Percentiles rank a stretch among this genome's conserved stretches.
Conservation (phyloP, 2,797 vertebrate genomes). For the Notolabrus celidotus region DNA sequence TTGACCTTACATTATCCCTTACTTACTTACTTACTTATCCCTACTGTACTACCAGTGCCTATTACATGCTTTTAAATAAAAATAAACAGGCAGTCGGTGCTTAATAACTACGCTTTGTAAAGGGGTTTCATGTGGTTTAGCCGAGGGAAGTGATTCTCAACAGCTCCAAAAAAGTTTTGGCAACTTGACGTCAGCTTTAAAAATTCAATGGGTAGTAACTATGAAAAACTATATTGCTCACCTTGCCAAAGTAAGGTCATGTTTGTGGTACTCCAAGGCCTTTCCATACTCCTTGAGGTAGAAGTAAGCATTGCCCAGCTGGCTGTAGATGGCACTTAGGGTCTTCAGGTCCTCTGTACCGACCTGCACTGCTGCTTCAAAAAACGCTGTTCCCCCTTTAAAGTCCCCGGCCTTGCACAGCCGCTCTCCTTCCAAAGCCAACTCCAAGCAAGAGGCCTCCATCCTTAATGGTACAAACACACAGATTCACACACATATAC, state of each 20-base stretch:
- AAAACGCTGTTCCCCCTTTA: slow-evolving; percentile 93
- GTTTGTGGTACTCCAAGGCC: slow-evolving; percentile 94
- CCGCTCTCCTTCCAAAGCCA: slow-evolving; percentile 95
- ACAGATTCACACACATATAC: too few species aligned
- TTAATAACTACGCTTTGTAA: too few species aligned
- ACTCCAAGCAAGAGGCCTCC: slow-evolving; percentile 96
- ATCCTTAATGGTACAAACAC: slow-evolving; percentile 83
- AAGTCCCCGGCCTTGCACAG: slow-evolving; percentile 96
- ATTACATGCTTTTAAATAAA: too few species aligned
- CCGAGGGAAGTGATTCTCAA: neutral
- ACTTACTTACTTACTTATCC: too few species aligned
- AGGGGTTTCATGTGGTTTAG: too few species aligned
- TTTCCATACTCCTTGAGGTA: slow-evolving; percentile 97
- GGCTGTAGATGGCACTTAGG: slow-evolving; percentile 98
- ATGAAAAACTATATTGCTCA: slow-evolving; percentile 71
- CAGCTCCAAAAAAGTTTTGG: neutral
- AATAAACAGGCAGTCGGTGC: too few species aligned
- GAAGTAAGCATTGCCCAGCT: slow-evolving; percentile 98
- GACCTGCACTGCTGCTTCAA: slow-evolving; percentile 95
- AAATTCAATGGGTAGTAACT: too few species aligned
- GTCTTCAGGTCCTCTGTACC: slow-evolving; percentile 98
- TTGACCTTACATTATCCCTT: too few species aligned
- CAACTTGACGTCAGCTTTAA: neutral
- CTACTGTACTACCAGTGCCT: too few species aligned
- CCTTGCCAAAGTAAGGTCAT: slow-evolving; percentile 96